Conservation (phyloP, 2,888 invertebrate species). For the Troides aeacus region DNA sequence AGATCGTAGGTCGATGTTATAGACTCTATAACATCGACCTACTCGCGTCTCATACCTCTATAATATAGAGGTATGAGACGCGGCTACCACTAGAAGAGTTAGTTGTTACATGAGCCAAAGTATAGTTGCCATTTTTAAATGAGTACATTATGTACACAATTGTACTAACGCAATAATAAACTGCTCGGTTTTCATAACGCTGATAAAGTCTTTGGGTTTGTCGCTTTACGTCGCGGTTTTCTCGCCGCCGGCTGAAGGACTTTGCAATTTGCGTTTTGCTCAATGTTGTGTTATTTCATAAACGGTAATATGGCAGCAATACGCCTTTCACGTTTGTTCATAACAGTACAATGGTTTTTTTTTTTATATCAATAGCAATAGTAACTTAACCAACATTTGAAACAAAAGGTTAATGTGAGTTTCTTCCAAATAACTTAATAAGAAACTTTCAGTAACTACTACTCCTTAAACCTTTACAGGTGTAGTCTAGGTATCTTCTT, state of each 20-base stretch:
- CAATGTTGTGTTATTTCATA: constrained; percentile 18
- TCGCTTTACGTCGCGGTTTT: constrained; percentile 16
- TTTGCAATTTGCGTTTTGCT: constrained; percentile 19
- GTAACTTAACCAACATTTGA: too few species aligned
- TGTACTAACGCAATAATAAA: constrained; percentile 16
- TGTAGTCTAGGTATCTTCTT: too few species aligned
- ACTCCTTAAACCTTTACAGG: too few species aligned
- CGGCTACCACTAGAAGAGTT: too few species aligned
- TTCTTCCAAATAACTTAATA: too few species aligned
- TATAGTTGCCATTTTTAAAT: background rate
- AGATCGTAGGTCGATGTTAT: too few species aligned
- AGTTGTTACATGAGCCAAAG: too few species aligned
- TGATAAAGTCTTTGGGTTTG: constrained; percentile 9
- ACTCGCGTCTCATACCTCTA: too few species aligned
- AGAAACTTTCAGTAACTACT: too few species aligned
- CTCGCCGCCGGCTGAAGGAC: constrained; percentile 19
- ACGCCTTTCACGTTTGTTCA: constrained; percentile 13
- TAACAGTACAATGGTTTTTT: background rate
- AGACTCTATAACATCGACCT: too few species aligned
- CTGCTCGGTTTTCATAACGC: constrained; percentile 15
- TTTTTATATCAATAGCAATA: background rate
- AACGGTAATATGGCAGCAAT: constrained; percentile 5
- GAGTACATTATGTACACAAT: constrained; percentile 1
- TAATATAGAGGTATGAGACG: too few species aligned
- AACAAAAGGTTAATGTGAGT: too few species aligned